Percentiles rank a stretch among this genome's conserved stretches.
These are phyloP conservation scores for Orchesella cincta DNA, from an alignment of 1,140 invertebrate genomes.

Conservation along the genomic window DNA sequence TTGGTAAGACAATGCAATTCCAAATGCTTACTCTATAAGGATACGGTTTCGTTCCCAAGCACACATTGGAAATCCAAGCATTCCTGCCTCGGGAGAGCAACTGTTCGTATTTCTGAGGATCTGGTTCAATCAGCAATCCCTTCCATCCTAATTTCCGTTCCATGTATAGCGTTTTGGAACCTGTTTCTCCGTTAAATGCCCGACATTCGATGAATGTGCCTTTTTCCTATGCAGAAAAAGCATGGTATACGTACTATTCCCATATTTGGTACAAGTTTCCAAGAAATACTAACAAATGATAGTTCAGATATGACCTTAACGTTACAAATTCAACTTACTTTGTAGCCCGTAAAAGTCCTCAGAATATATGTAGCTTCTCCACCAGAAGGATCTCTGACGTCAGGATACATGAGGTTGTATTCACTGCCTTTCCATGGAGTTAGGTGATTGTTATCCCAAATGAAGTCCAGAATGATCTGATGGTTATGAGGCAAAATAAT, in stretches of 20 bases:
- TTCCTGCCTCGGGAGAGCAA: conserved; percentile 40
- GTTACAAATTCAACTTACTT: no score
- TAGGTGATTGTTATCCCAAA: no score
- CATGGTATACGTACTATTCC: conserved; percentile 8
- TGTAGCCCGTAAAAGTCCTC: conserved; percentile 52
- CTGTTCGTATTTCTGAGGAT: conserved; percentile 49
- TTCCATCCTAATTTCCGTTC: conserved; percentile 57
- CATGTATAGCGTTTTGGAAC: conserved; percentile 59
- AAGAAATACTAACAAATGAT: no score
- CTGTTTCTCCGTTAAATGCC: conserved; percentile 59
- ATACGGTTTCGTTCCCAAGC: conserved; percentile 37
- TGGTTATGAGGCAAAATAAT: no score
- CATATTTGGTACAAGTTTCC: no score
- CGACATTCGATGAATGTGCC: conserved; percentile 62
- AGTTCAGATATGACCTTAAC: no score
- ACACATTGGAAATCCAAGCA: conserved; percentile 32
- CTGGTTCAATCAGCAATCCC: conserved; percentile 59
- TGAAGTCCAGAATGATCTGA: no score
- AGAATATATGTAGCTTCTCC: conserved; percentile 55
- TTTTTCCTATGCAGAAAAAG: conserved; percentile 53
- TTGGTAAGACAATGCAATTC: no score
- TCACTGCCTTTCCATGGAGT: no score
- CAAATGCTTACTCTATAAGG: no score
- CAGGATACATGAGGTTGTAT: conserved; percentile 53
- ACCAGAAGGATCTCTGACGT: conserved; percentile 57